Evolutionary conservation across 1,140 invertebrate species (phyloP).

Genomic region (Zaprionus tsacasi): DNA sequence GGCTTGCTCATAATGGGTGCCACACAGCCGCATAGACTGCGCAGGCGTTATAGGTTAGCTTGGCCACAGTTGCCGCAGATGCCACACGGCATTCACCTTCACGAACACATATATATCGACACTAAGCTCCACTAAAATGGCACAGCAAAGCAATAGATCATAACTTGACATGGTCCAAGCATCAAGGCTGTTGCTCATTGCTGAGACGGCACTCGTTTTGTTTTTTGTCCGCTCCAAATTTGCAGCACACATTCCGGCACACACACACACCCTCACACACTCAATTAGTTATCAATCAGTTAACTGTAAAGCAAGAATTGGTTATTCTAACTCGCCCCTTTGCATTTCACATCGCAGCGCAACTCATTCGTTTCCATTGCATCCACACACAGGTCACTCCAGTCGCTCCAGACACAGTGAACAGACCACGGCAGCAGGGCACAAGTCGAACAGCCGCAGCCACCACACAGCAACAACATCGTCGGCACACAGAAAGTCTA

Average conservation of each 20-base stretch:
- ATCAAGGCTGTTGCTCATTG: conserved; percentile 27
- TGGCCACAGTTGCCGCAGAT: conserved; percentile 12
- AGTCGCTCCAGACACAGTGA: conserved; percentile 79
- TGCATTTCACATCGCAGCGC: neutral
- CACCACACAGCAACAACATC: conserved; percentile 31
- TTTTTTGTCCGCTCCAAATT: conserved; percentile 7
- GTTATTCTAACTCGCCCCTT: conserved; percentile 9
- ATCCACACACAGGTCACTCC: conserved; percentile 69
- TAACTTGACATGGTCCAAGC: conserved; percentile 22
- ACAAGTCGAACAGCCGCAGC: conserved; percentile 35
- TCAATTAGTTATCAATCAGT: conserved; percentile 23
- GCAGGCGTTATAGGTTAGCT: conserved; percentile 75
- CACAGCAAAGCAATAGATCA: conserved; percentile 17
- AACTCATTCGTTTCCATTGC: conserved; percentile 4
- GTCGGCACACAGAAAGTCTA: conserved; percentile 63
- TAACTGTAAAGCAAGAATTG: conserved; percentile 20
- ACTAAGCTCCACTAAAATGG: conserved; percentile 41
- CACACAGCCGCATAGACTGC: conserved; percentile 73
- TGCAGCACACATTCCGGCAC: conserved; percentile 7
- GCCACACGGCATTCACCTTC: neutral
- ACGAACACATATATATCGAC: neutral
- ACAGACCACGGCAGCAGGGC: conserved; percentile 44
- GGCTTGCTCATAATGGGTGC: conserved; percentile 80
- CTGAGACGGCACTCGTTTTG: conserved; percentile 26
- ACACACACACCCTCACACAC: conserved; percentile 6